phyloP scores from a whole-genome alignment of 2,113 vertebrate genomes.

The Canis aureus region DNA sequence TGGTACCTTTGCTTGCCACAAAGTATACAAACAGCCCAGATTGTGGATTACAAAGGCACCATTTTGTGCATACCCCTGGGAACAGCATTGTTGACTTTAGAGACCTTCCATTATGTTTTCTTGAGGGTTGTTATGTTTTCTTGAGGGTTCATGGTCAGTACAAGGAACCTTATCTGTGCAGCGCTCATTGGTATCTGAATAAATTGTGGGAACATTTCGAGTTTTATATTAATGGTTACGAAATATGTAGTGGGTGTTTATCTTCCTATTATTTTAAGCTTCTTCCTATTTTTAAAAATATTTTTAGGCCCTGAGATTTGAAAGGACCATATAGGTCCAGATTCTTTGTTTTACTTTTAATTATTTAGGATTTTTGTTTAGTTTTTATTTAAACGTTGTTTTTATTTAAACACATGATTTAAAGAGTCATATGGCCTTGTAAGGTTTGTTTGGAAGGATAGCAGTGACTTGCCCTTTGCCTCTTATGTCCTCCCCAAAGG shows the following conservation, averaged over 20 bases:
- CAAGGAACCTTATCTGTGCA: not conserved
- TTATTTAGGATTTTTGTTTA: constrained; percentile 31
- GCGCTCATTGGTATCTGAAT: not conserved
- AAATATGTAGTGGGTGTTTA: not conserved
- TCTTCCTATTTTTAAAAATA: constrained; percentile 51
- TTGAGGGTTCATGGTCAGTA: not conserved
- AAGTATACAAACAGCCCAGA: not conserved
- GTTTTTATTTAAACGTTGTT: not conserved
- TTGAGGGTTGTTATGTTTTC: not conserved
- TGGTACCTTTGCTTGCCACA: not conserved
- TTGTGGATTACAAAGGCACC: not conserved
- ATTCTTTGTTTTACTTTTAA: constrained; percentile 19
- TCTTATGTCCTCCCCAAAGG: not conserved
- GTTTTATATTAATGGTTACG: not conserved
- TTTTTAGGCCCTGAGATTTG: not conserved
- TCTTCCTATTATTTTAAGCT: constrained; percentile 13
- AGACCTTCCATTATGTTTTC: not conserved
- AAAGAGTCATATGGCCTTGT: not conserved
- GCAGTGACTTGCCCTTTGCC: not conserved
- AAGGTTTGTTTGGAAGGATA: not conserved
- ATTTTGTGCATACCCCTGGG: not conserved
- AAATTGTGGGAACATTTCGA: not conserved
- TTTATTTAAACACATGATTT: not conserved
- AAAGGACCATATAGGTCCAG: not conserved
- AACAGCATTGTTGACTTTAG: not conserved